Conservation (phyloP, 2,113 vertebrate species). For the Tetrax tetrax region DNA sequence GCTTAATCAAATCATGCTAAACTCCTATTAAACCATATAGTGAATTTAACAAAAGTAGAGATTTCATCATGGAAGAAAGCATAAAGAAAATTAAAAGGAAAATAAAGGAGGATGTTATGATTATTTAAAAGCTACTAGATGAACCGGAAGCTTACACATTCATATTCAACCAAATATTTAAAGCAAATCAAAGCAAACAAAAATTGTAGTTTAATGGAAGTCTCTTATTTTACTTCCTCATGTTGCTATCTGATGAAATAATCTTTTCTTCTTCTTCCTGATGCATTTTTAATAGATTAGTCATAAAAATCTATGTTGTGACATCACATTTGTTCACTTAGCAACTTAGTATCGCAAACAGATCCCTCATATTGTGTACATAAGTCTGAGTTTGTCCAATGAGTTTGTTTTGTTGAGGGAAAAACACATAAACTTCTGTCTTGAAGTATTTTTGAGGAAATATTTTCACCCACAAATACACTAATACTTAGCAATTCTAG, state of each 20-base stretch:
- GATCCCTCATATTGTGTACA: constrained; percentile 40
- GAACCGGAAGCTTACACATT: constrained; percentile 1
- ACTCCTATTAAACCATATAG: neutral
- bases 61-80: neutral
- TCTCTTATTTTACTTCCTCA: constrained; percentile 32
- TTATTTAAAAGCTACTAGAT: constrained; percentile 30
- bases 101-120: neutral
- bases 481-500: constrained; percentile 46
- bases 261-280: constrained; percentile 46
- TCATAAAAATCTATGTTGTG: constrained; percentile 66
- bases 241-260: constrained; percentile 11
- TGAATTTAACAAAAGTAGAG: neutral
- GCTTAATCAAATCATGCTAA: constrained; percentile 12
- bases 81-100: constrained; percentile 7
- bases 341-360: constrained; percentile 62
- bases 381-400: constrained; percentile 50
- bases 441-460: constrained; percentile 57
- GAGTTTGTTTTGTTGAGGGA: constrained; percentile 55
- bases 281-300: constrained; percentile 68
- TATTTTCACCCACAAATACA: constrained; percentile 26
- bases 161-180: constrained; percentile 12
- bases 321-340: constrained; percentile 71
- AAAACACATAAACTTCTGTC: constrained; percentile 17
- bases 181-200: constrained; percentile 27
- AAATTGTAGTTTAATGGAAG: constrained; percentile 19